Evolutionary conservation across 2,797 vertebrate genomes (phyloP).

Genomic region (Anguilla obscura): DNA sequence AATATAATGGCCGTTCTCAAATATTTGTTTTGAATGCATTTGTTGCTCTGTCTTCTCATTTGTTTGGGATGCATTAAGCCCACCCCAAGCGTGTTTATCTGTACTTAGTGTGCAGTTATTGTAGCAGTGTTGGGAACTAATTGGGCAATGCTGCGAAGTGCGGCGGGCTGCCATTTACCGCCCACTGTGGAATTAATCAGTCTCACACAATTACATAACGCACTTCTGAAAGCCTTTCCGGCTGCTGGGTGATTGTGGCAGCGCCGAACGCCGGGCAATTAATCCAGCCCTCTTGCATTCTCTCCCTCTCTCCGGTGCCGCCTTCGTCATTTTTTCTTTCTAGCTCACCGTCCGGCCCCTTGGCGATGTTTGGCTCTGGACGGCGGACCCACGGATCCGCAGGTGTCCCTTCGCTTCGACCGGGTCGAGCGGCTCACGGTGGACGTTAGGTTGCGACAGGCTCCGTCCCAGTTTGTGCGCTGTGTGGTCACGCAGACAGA

Average conservation of each 20-base stretch:
- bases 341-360: background rate
- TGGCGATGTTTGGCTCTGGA: background rate
- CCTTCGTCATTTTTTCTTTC: constrained; percentile 51
- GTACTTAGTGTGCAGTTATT: constrained; percentile 44
- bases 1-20: background rate
- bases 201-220: constrained; percentile 53
- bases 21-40: constrained; percentile 7
- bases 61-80: constrained; percentile 5
- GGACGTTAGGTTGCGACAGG: background rate
- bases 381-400: background rate
- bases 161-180: constrained; percentile 62
- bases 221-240: constrained; percentile 65
- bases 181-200: constrained; percentile 63
- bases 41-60: background rate
- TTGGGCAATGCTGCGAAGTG: constrained; percentile 49
- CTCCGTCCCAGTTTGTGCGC: constrained; percentile 26
- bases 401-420: background rate
- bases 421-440: too few relatives aligned
- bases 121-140: constrained; percentile 56
- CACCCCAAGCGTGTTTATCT: background rate
- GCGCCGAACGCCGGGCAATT: constrained; percentile 62
- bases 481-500: background rate
- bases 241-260: constrained; percentile 66
- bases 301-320: constrained; percentile 40
- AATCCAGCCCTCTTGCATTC: constrained; percentile 51